These are phyloP conservation scores for Drosophila lini DNA, from an alignment of 1,140 invertebrate genomes.

Conservation along the genomic window DNA sequence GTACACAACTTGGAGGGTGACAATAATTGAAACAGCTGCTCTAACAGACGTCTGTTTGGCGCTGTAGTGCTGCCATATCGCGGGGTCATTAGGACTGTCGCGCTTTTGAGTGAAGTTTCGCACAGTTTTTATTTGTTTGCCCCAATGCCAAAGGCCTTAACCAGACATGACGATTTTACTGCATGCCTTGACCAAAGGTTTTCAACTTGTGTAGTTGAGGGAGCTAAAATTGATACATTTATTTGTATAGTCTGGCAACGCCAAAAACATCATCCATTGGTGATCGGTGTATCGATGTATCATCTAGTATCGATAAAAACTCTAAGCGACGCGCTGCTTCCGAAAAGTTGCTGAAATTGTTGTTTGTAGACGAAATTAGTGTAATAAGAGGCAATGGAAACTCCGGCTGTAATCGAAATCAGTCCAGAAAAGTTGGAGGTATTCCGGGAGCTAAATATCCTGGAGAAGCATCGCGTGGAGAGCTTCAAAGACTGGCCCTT, in stretches of 20 bases:
- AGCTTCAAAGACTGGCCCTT: conserved; percentile 87
- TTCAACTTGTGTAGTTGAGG: too few species aligned
- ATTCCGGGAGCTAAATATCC: conserved; percentile 58
- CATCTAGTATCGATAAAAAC: too few species aligned
- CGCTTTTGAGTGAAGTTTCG: neutral
- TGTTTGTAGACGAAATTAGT: conserved; percentile 10
- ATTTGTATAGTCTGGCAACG: neutral
- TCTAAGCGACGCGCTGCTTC: conserved; percentile 49
- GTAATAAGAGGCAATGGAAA: conserved; percentile 1
- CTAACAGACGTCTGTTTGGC: conserved; percentile 15
- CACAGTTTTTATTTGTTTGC: neutral
- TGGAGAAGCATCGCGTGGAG: conserved; percentile 85
- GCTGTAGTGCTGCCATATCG: conserved; percentile 6
- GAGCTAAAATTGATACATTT: too few species aligned
- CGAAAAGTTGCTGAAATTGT: neutral
- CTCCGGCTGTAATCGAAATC: conserved; percentile 12
- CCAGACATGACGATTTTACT: too few species aligned
- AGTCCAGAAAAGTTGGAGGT: conserved; percentile 32
- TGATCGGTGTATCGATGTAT: too few species aligned
- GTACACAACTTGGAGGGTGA: conserved; percentile 29
- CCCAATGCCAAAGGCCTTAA: too few species aligned
- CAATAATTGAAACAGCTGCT: conserved; percentile 50
- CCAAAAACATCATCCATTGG: too few species aligned
- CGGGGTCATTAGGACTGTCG: neutral
- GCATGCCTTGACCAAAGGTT: too few species aligned